phyloP scores from a whole-genome alignment of 2,113 vertebrate species.

The Petrocephalus microphthalmus region DNA sequence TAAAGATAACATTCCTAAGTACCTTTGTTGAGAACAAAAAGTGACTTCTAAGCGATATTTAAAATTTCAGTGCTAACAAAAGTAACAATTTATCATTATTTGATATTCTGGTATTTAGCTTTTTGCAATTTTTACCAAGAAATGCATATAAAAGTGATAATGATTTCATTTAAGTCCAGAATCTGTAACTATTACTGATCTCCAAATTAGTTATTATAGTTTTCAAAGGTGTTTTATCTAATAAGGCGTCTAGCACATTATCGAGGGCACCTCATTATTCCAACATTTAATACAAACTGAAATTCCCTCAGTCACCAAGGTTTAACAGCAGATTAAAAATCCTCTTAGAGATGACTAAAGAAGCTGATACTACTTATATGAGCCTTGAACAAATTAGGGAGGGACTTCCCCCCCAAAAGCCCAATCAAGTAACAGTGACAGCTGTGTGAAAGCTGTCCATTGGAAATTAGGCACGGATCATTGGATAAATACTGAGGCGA shows the following conservation, averaged over 20 bases:
- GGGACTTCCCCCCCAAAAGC: not conserved
- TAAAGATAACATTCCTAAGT: not conserved
- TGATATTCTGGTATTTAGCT: not conserved
- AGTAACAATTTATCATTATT: not conserved
- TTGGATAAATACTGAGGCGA: not conserved
- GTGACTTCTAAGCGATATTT: not conserved
- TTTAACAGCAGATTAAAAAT: conserved; percentile 42
- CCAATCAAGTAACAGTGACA: not conserved
- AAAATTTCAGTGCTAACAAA: not conserved
- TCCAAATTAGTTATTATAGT: not conserved
- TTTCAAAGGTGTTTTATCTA: not conserved
- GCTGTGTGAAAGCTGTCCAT: not conserved
- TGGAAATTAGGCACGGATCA: not conserved
- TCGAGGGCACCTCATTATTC: not conserved
- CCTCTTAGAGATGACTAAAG: conserved; percentile 44
- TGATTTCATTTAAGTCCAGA: not conserved
- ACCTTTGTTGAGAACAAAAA: not conserved
- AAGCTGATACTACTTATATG: conserved; percentile 29
- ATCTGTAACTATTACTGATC: not conserved
- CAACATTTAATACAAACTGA: not conserved
- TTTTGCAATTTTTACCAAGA: not conserved
- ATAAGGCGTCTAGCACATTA: not conserved
- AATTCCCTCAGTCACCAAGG: not conserved
- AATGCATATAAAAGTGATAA: not conserved
- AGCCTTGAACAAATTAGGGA: conserved; percentile 33